These are phyloP conservation scores for Proisotoma minuta DNA, from an alignment of 2,888 invertebrate genomes.

Conservation along the genomic window DNA sequence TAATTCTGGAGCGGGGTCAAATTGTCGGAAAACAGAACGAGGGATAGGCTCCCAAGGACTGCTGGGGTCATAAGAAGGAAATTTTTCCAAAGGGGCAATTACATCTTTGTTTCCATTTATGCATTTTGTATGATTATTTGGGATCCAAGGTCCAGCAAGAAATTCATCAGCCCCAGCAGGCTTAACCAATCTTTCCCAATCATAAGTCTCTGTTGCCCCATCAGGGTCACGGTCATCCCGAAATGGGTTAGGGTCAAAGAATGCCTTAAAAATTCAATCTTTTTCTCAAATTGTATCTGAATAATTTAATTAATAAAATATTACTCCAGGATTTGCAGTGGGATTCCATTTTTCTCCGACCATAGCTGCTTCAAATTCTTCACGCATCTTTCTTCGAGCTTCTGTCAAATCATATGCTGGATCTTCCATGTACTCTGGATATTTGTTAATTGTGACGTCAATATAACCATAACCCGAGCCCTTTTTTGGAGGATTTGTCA, in stretches of 20 bases:
- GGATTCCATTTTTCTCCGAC: conserved; percentile 31
- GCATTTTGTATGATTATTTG: conserved; percentile 30
- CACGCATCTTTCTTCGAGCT: conserved; percentile 30
- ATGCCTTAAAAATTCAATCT: conserved; percentile 46
- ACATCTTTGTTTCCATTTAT: conserved; percentile 47
- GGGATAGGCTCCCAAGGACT: conserved; percentile 29
- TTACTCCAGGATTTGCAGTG: conserved; percentile 14
- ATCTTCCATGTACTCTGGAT: conserved; percentile 50
- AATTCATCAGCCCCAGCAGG: conserved; percentile 18
- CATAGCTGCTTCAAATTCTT: conserved; percentile 33
- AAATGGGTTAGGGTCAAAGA: conserved; percentile 53
- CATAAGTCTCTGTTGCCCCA: conserved; percentile 37
- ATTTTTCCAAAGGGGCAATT: conserved; percentile 34
- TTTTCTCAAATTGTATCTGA: background rate
- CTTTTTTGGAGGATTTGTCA: conserved; percentile 52
- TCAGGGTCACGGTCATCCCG: conserved; percentile 42
- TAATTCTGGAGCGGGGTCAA: conserved; percentile 18
- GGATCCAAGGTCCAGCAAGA: conserved; percentile 33
- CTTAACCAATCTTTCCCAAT: conserved; percentile 34
- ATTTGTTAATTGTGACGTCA: conserved; percentile 55
- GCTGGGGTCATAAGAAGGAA: conserved; percentile 35
- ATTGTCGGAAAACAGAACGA: conserved; percentile 20
- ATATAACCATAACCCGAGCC: conserved; percentile 56
- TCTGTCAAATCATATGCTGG: conserved; percentile 35
- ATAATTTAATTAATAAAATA: background rate